These are phyloP conservation scores for Diadegma fenestrale DNA, from an alignment of 2,888 invertebrate genomes.

Conservation along the genomic window DNA sequence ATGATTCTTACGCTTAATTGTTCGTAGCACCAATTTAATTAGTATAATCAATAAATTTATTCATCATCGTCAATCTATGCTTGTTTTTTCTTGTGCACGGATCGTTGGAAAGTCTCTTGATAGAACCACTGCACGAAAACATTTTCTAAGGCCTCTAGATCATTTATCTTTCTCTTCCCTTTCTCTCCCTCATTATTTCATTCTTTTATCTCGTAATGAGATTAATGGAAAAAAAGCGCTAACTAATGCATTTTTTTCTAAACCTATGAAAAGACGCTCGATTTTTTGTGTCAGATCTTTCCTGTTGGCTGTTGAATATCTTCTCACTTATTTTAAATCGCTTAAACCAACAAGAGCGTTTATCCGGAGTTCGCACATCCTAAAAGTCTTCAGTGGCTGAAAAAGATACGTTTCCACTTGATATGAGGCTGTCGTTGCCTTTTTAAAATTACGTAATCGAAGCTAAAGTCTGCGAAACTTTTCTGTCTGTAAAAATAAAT, in stretches of 20 bases:
- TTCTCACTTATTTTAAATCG: not conserved
- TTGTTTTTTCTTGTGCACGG: constrained; percentile 18
- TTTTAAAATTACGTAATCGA: not conserved
- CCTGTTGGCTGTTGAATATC: not conserved
- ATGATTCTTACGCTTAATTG: not conserved
- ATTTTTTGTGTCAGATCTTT: not conserved
- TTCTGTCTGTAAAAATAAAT: too few species aligned
- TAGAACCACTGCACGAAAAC: constrained; percentile 58
- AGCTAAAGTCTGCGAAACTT: not conserved
- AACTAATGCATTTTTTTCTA: constrained; percentile 36
- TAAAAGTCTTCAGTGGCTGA: not conserved
- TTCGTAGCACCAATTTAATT: constrained; percentile 15
- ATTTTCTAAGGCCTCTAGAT: constrained; percentile 77
- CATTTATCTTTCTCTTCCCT: constrained; percentile 59
- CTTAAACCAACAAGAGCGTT: not conserved
- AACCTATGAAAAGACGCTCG: constrained; percentile 3
- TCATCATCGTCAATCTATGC: constrained; percentile 25
- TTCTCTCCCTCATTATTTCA: constrained; percentile 18
- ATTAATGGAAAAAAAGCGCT: not conserved
- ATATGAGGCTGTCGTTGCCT: not conserved
- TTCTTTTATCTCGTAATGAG: not conserved
- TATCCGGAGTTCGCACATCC: not conserved
- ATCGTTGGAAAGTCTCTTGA: constrained; percentile 52
- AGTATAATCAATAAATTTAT: not conserved
- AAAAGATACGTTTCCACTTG: constrained; percentile 2